These are phyloP conservation scores for Zoanthus gigantus DNA, from an alignment of 92 coral and sea anemone genomes.

Conservation along the genomic window DNA sequence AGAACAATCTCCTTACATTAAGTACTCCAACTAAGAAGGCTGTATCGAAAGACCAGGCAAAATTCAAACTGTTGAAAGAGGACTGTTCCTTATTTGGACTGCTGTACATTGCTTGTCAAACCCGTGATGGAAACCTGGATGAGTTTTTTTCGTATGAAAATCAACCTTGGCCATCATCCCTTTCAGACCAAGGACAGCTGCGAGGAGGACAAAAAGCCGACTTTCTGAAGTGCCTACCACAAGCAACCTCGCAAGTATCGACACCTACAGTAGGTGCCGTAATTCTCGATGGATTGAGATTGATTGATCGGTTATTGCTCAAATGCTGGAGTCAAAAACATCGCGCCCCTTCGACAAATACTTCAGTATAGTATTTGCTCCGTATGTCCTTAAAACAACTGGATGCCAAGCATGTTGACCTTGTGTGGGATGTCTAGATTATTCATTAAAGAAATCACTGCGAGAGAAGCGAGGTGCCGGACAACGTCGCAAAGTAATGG, in stretches of 20 bases:
- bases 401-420: slow-evolving; percentile 69
- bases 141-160: slow-evolving; percentile 69
- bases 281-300: slow-evolving; percentile 78
- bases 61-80: slow-evolving; percentile 61
- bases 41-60: too few relatives aligned
- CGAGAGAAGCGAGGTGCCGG: slow-evolving; percentile 76
- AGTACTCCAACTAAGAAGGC: too few relatives aligned
- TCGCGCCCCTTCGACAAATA: slow-evolving; percentile 73
- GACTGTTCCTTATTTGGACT: slow-evolving; percentile 30
- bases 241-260: slow-evolving; percentile 53
- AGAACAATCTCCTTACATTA: slow-evolving; percentile 63
- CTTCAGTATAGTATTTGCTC: slow-evolving; percentile 72
- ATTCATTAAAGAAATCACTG: slow-evolving; percentile 70
- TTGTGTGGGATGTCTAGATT: slow-evolving; percentile 77
- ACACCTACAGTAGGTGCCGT: slow-evolving; percentile 71
- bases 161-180: slow-evolving; percentile 82
- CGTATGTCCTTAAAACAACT: slow-evolving; percentile 73
- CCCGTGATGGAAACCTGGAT: slow-evolving; percentile 52
- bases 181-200: slow-evolving; percentile 69
- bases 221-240: slow-evolving; percentile 75
- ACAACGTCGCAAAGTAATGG: slow-evolving; percentile 78
- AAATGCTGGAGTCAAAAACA: slow-evolving; percentile 75
- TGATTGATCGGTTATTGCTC: slow-evolving; percentile 73
- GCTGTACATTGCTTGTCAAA: slow-evolving; percentile 78
- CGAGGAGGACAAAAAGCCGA: slow-evolving; percentile 83